Base-by-base conservation (phyloP, 2,888 invertebrate genomes). In the Pollenia amentaria region DNA sequence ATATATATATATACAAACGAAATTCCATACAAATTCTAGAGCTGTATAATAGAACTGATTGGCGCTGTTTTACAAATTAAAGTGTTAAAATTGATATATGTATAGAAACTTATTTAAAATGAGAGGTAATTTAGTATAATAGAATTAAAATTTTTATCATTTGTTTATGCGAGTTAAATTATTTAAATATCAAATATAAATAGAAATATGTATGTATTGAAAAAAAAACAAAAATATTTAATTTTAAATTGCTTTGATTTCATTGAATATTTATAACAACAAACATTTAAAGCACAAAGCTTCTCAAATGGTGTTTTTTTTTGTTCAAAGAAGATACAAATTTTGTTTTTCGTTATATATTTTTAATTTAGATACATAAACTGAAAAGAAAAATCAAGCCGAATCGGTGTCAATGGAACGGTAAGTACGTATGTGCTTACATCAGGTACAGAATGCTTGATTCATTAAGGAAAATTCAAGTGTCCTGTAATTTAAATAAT, bases 11-110 rank as follows among this genome's bases (percentile, higher is more conserved):
- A 48, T 55, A 21, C 21, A 73, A 64, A 75, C 6, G 16, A 0
- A 65, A 73, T 72, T 64, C 14, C 10, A 72, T 29, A 81, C 40
- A 80, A 42, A 44, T 29, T 46, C 42, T 65, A 76, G 67, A 85
- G 73, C 67, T 76, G 83, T 84, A 87, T 55, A 75, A 46, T 73
- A 77, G 72, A 88, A 88, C 78, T 84, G 70, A 84, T 62, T 73
- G 78, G 78, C 84, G 84, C 78, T 84, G 65, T 84, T 73, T 76
- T 60, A 51, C n/a, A 65, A 62, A 82, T 29, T 29, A n/a, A 48
- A 55, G 38, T 55, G 16, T 48, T 18, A 57, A 51, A 67, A 73
- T 79, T 88, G 87, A 85, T 3, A 67, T 46, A 85, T 3, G 62
- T 46, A 14, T 60, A 48, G 21, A 46, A 40, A 75, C 6, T 40